Evolutionary conservation across 2,113 vertebrate species (phyloP), one percentile per base, ranked within the genome.

Genomic region (Centropus unirufus): DNA sequence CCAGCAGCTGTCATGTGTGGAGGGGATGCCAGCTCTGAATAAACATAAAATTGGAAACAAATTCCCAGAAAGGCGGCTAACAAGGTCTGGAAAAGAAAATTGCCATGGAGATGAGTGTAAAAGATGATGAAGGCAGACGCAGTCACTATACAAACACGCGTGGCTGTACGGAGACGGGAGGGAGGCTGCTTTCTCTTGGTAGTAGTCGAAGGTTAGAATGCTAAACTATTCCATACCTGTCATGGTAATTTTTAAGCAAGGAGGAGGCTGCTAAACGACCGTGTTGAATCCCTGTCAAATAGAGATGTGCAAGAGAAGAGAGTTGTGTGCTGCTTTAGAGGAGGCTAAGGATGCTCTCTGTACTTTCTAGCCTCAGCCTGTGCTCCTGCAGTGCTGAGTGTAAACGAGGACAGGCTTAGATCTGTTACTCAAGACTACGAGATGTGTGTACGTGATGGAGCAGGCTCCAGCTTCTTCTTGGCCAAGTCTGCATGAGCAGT

Each of bases 51-150:
- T 32, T 46, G 79, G 78, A 80, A 87, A 64, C 63, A 86, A 77
- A 95, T 62, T 92, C 84, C 91, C 83, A 95, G 70, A 34, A 80
- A 87, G 84, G 81, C 89, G 84, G 81, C 66, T 83, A 78, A 68
- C 83, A 79, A 83, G 49, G 52, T 49, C 79, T 93, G 66, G 82
- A 63, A 59, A 82, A 73, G 59, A 40, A 36, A 87, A 76, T 49
- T 84, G 34, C 94, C 49, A 73, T 59, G 81, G 93, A 89, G 75
- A 95, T 84, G 72, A 62, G 59, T 78, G 91, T 93, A 46, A 67
- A 63, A 90, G 92, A 57, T 92, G 86, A 87, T 88, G 89, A 59
- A 94, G 76, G 87, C 59, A 57, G 90, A 74, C 61, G 19, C 62
- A 26, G 59, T 26, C 72, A 5, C 61, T 54, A 9, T 54, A 52